These are phyloP conservation scores for Miniopterus natalensis DNA, from an alignment of 2,113 vertebrate genomes.

Conservation along the genomic window DNA sequence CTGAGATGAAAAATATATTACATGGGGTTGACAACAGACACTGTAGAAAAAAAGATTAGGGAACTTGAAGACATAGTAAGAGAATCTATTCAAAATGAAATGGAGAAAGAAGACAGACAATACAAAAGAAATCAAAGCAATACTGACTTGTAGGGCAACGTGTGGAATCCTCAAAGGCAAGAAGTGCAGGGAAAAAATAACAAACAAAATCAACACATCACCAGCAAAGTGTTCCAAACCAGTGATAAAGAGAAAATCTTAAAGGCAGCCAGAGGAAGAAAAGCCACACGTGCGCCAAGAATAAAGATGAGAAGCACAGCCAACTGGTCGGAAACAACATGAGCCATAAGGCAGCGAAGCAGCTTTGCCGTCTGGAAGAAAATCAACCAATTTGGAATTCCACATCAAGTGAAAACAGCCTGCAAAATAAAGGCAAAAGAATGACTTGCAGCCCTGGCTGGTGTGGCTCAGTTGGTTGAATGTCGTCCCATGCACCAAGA, in stretches of 20 bases:
- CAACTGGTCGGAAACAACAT: rapidly evolving
- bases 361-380: background rate
- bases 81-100: background rate
- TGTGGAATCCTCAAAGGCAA: no score
- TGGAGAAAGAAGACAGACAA: rapidly evolving
- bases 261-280: background rate
- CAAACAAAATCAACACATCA: background rate
- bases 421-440: background rate
- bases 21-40: background rate
- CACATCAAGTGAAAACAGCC: background rate
- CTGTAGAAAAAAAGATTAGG: background rate
- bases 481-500: no score
- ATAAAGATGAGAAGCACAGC: background rate
- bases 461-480: no score
- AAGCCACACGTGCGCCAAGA: background rate
- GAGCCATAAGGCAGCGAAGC: no score
- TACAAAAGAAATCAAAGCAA: background rate
- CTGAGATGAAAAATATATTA: background rate
- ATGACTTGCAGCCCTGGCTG: background rate
- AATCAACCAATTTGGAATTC: background rate
- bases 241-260: background rate
- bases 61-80: background rate
- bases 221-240: background rate
- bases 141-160: no score
- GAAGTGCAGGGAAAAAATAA: background rate